Conservation (phyloP, 2,113 vertebrate species). For the Chinchilla lanigera region DNA sequence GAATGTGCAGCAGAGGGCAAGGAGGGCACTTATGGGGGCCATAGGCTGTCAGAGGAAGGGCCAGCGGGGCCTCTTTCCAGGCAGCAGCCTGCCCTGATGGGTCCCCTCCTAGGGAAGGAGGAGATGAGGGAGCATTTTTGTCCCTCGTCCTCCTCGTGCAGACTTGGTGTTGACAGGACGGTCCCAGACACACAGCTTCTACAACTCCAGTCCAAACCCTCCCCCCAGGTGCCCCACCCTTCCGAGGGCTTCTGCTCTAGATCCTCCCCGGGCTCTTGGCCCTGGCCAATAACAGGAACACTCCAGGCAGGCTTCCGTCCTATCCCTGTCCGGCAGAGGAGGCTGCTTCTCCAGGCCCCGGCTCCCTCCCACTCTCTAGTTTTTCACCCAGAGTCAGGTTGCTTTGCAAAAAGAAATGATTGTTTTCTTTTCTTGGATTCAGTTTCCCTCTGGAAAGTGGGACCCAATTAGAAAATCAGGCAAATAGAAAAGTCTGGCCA, state of each 20-base stretch:
- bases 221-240: too few relatives aligned
- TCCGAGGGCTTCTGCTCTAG: background rate
- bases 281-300: background rate
- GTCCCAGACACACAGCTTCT: background rate
- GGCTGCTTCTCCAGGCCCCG: fast-evolving
- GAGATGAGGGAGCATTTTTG: background rate
- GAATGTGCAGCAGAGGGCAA: background rate
- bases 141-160: background rate
- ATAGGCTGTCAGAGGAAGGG: background rate
- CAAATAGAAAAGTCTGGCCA: conserved; percentile 60
- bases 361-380: background rate
- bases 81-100: background rate
- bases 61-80: background rate
- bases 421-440: conserved; percentile 45
- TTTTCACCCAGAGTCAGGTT: background rate
- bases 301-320: background rate
- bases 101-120: background rate
- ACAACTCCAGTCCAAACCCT: too few relatives aligned
- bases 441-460: conserved; percentile 57
- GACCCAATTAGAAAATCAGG: conserved; percentile 67
- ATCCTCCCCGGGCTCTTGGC: too few relatives aligned
- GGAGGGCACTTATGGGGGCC: background rate
- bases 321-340: background rate
- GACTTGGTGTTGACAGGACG: background rate
- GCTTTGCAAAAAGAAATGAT: conserved; percentile 8